phyloP scores from a whole-genome alignment of 2,113 vertebrate species.

The Perca schrenkii region DNA sequence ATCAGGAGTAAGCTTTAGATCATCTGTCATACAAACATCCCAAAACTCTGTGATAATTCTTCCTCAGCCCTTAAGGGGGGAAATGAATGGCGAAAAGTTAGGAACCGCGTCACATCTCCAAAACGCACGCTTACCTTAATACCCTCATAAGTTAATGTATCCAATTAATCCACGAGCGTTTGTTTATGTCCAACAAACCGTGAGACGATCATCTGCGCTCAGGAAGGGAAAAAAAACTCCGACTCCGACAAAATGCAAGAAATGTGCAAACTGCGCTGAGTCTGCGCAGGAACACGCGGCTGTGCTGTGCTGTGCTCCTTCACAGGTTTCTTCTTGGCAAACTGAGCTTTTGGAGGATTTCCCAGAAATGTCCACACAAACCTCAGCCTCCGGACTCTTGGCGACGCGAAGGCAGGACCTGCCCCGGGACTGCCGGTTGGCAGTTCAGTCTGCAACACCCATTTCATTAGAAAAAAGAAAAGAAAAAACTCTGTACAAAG shows the following conservation, averaged over 20 bases:
- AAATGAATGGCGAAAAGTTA: constrained; percentile 17
- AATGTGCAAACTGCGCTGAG: constrained; percentile 4
- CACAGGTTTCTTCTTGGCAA: constrained; percentile 56
- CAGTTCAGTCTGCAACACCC: constrained; percentile 55
- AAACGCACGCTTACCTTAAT: not conserved
- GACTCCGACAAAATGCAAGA: not conserved
- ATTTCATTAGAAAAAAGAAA: not conserved
- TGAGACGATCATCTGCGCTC: not conserved
- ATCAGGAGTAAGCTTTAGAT: not conserved
- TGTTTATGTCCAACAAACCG: not conserved
- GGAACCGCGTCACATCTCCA: constrained; percentile 38
- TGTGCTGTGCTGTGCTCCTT: constrained; percentile 19
- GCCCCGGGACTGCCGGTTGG: constrained; percentile 58
- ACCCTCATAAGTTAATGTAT: not conserved
- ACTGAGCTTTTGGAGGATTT: constrained; percentile 65
- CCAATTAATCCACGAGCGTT: constrained; percentile 8
- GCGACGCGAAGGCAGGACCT: constrained; percentile 63
- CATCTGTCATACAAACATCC: constrained; percentile 19
- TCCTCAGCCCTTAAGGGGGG: not conserved
- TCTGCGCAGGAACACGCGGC: constrained; percentile 25
- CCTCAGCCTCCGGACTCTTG: constrained; percentile 73
- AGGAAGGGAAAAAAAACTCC: not conserved
- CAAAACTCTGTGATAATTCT: not conserved
- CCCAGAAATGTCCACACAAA: constrained; percentile 76
- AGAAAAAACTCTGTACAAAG: not conserved